Conservation (phyloP, 2,797 vertebrate species). For the Chelidonichthys spinosus region DNA sequence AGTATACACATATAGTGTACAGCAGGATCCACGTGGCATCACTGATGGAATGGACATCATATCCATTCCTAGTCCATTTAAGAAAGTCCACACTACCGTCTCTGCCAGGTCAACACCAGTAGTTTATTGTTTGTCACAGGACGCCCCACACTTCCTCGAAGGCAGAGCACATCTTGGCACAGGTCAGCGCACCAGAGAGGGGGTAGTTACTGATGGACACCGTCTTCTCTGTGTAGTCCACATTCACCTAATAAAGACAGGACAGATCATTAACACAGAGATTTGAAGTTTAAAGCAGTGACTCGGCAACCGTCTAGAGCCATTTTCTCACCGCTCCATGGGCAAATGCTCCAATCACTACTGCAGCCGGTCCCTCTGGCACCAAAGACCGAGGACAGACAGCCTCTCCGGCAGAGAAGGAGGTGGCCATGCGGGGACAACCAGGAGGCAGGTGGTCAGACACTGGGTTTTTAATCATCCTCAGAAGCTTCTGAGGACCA, state of each 20-base stretch:
- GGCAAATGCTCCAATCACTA: conserved; percentile 96
- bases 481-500: conserved; percentile 91
- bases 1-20: conserved; percentile 18
- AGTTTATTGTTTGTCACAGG: conserved; percentile 75
- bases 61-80: conserved; percentile 37
- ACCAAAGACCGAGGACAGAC: conserved; percentile 86
- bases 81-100: conserved; percentile 35
- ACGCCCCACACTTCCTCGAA: conserved; percentile 97
- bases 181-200: conserved; percentile 95
- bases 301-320: neutral
- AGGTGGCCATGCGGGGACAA: conserved; percentile 90
- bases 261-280: conserved; percentile 10
- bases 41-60: conserved; percentile 11
- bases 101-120: neutral
- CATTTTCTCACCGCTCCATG: conserved; percentile 90
- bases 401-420: conserved; percentile 86
- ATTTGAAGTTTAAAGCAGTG: neutral
- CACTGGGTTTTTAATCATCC: conserved; percentile 97
- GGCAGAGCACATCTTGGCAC: conserved; percentile 95
- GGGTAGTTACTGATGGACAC: conserved; percentile 98
- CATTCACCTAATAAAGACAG: conserved; percentile 84
- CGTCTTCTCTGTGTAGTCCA: conserved; percentile 93
- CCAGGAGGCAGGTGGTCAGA: conserved; percentile 94
- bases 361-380: conserved; percentile 88
- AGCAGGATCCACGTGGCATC: conserved; percentile 15